Base-by-base conservation (phyloP, 64 coral and sea anemone genomes). In the Astreopora myriophthalma region DNA sequence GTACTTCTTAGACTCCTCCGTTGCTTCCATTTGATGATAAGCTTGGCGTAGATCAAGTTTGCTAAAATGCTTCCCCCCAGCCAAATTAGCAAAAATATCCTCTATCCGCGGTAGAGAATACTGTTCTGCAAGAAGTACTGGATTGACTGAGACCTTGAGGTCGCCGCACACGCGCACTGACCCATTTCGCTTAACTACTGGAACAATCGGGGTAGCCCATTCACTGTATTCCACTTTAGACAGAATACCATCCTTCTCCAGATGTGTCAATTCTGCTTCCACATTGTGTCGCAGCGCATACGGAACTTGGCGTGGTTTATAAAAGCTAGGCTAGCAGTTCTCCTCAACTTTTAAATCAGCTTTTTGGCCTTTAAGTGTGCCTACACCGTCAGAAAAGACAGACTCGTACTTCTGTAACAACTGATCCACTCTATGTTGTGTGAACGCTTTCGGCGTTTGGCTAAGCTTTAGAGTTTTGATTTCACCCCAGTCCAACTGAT, bases 401-500 rank as follows among this genome's bases (percentile, higher is more conserved):
- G 84, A 65, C 22, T 77, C 31, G 42, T 87, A 71, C 34, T 84
- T n/a, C 33, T 94, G 23, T 38, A 83, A 34, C 28, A 89, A 48
- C 63, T 84, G 51, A 60, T 89, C 65, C 39, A 94, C 48, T 73
- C 27, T 73, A 9, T n/a, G 42, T 72, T 40, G 65, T 19, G 20
- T 88, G 51, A 23, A 6, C 55, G 40, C 35, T 33, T 39, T 10
- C 8, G 74, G 19, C 24, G 62, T 68, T 35, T 89, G 10, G 75
- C 48, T 61, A 32, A 82, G 35, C 62, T 84, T 74, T 39, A 89
- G 63, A 65, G 49, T 20, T 75, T 88, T 88, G 37, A 89, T 89
- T 57, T 82, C 85, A 48, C 75, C 92, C 85, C 92, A 94, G 63
- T 94, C 34, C 48, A 94, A 46, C 71, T 88, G 69, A 39, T 89